A percentile compares a stretch with the other conserved stretches of the same genome.
These are phyloP conservation scores for Orchestia grillus DNA, from an alignment of 1,140 invertebrate species.

Conservation along the genomic window DNA sequence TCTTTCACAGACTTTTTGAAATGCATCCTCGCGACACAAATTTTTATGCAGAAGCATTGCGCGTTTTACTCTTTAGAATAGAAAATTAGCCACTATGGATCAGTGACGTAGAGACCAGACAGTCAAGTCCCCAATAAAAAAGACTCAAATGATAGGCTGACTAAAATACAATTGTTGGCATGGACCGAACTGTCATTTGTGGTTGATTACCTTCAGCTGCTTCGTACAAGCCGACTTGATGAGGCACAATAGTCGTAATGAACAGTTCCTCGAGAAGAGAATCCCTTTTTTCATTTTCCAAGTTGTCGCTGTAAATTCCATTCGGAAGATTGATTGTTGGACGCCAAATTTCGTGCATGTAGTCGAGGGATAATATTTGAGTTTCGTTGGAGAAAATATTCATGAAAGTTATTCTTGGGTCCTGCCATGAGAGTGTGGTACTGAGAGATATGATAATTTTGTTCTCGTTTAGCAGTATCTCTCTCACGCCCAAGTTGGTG, in stretches of 20 bases:
- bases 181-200: background rate
- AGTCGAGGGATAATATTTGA: background rate
- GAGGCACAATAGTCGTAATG: background rate
- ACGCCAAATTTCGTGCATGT: background rate
- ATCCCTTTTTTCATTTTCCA: background rate
- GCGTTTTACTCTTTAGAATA: background rate
- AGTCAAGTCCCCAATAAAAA: background rate
- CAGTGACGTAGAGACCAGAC: background rate
- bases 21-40: background rate
- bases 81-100: background rate
- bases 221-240: background rate
- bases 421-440: conserved; percentile 40
- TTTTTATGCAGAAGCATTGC: background rate
- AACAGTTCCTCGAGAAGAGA: background rate
- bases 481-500: background rate
- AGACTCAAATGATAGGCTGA: background rate
- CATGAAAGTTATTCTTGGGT: conserved; percentile 41
- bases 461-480: conserved; percentile 8
- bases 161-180: background rate
- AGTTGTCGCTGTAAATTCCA: conserved; percentile 6
- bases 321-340: background rate
- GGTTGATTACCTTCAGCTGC: background rate
- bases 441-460: conserved; percentile 19
- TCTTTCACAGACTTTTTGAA: background rate
- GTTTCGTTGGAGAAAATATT: background rate